A percentile compares a stretch with the other conserved stretches of the same genome.
phyloP scores from a whole-genome alignment of 2,888 invertebrate genomes.

The Opisthograptis luteolata region DNA sequence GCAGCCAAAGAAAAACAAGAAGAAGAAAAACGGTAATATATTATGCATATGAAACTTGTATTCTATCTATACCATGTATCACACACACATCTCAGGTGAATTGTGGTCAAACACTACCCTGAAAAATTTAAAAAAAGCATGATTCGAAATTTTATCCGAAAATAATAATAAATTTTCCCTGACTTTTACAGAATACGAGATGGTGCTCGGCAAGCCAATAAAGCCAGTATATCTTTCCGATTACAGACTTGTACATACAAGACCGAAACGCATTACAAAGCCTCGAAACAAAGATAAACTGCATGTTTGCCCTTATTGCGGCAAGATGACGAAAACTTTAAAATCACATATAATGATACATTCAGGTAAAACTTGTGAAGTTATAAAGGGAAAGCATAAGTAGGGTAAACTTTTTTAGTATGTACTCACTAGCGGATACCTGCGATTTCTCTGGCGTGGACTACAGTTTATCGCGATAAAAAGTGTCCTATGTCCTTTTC shows the following conservation, averaged over 20 bases:
- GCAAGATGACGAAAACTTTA: conserved; percentile 49
- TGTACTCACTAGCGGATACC: too few species aligned
- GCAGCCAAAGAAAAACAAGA: conserved; percentile 12
- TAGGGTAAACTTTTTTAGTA: too few species aligned
- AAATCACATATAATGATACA: conserved; percentile 54
- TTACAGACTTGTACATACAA: conserved; percentile 41
- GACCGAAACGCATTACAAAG: conserved; percentile 15
- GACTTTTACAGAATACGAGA: conserved; percentile 6
- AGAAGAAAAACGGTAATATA: conserved; percentile 21
- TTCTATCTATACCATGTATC: too few species aligned
- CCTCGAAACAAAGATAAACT: conserved; percentile 17
- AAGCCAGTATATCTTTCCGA: conserved; percentile 55
- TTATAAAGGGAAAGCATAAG: too few species aligned
- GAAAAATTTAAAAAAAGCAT: too few species aligned
- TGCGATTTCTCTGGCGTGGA: too few species aligned
- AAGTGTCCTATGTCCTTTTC: too few species aligned
- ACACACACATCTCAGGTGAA: too few species aligned
- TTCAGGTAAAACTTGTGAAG: conserved; percentile 43
- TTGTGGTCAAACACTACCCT: too few species aligned
- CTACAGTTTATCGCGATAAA: too few species aligned
- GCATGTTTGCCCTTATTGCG: conserved; percentile 62
- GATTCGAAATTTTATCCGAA: too few species aligned
- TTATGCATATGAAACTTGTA: too few species aligned
- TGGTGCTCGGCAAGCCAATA: conserved; percentile 39
- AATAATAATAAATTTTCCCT: neutral